A percentile compares a stretch with the other conserved stretches of the same genome.
Conservation (phyloP, 2,888 invertebrate genomes). For the Trissoscelio sp. region DNA sequence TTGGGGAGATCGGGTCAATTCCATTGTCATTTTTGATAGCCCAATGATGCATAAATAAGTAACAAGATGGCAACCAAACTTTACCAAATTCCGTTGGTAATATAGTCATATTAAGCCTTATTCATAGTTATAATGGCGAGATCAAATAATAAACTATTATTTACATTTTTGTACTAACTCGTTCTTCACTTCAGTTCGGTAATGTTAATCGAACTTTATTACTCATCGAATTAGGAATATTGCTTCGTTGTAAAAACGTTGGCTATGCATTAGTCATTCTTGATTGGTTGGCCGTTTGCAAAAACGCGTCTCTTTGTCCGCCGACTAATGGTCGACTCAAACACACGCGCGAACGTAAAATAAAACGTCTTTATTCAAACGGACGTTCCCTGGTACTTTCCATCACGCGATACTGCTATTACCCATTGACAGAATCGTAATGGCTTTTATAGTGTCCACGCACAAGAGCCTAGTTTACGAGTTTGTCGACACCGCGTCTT, state of each 20-base stretch:
- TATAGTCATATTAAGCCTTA: too few species aligned
- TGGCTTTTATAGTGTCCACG: slow-evolving; percentile 32
- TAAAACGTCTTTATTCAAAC: slow-evolving; percentile 59
- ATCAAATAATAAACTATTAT: too few species aligned
- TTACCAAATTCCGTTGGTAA: too few species aligned
- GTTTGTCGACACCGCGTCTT: slow-evolving; percentile 41
- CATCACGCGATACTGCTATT: slow-evolving; percentile 64
- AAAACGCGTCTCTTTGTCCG: slow-evolving; percentile 23
- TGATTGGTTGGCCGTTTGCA: slow-evolving; percentile 15
- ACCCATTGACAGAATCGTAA: slow-evolving; percentile 52
- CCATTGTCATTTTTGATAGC: too few species aligned
- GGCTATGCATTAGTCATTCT: slow-evolving; percentile 15
- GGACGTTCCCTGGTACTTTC: slow-evolving; percentile 20
- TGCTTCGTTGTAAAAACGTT: background rate
- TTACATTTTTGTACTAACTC: too few species aligned
- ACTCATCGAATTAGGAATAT: background rate
- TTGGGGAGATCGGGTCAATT: too few species aligned
- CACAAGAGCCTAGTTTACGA: slow-evolving; percentile 44
- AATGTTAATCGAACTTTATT: too few species aligned
- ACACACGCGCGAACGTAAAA: slow-evolving; percentile 12
- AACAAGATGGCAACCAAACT: too few species aligned
- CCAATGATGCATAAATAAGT: too few species aligned
- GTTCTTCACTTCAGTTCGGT: too few species aligned
- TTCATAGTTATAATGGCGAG: too few species aligned
- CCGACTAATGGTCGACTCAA: slow-evolving; percentile 13